Conservation (phyloP, 2,797 vertebrate genomes). For the Platyrinchus mystaceus region DNA sequence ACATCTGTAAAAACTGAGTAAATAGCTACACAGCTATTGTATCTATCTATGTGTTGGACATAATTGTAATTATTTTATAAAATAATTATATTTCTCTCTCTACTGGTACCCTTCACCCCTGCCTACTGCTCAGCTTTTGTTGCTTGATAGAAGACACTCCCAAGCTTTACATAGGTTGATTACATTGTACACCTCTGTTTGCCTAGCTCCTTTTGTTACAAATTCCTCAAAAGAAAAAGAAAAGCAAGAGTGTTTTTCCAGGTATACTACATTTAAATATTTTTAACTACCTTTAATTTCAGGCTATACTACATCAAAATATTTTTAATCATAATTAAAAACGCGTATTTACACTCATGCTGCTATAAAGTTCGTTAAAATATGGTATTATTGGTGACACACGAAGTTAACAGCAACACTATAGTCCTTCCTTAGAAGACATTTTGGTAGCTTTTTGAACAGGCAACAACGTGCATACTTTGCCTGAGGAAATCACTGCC, state of each 20-base stretch:
- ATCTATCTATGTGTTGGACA: neutral
- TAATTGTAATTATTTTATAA: neutral
- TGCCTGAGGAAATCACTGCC: neutral
- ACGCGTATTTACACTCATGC: neutral
- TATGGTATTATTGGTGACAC: neutral
- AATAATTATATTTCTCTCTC: neutral
- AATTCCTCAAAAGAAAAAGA: neutral
- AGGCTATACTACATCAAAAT: neutral
- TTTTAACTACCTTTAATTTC: neutral
- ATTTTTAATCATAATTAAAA: neutral
- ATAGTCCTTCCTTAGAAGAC: neutral
- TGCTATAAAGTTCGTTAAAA: neutral
- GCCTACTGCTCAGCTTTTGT: neutral
- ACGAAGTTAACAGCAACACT: neutral
- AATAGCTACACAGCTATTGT: neutral
- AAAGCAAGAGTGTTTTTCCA: neutral
- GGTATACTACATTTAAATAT: neutral
- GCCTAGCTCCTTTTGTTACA: neutral
- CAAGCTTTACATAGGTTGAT: neutral
- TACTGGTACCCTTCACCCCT: neutral
- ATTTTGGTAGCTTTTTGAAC: neutral
- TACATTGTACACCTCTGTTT: neutral
- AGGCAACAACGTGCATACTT: neutral
- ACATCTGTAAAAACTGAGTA: neutral
- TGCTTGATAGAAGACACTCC: neutral